Percentiles rank a stretch among this genome's conserved stretches.
Evolutionary conservation across 2,888 invertebrate genomes (phyloP).

Genomic region (Theretra japonica): DNA sequence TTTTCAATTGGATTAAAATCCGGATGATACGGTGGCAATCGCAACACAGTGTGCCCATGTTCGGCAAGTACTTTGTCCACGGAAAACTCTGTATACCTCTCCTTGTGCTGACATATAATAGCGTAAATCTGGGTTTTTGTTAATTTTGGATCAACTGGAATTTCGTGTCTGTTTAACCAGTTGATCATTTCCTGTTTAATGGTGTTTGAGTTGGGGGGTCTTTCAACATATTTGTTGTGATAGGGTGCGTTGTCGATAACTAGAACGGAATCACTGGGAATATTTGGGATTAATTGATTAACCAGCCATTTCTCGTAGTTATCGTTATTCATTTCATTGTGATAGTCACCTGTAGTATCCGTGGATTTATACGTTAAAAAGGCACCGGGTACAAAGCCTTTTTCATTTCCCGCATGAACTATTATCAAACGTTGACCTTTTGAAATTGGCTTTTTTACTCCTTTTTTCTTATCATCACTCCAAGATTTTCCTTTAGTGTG

Average conservation of each 20-base stretch:
- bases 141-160: constrained; percentile 32
- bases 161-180: constrained; percentile 24
- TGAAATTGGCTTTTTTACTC: too few species aligned
- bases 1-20: constrained; percentile 36
- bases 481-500: too few species aligned
- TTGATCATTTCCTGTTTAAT: constrained; percentile 31
- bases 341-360: too few species aligned
- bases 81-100: constrained; percentile 32
- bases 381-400: too few species aligned
- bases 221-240: constrained; percentile 33
- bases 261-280: constrained; percentile 35
- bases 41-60: constrained; percentile 34
- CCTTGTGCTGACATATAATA: constrained; percentile 32
- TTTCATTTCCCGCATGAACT: too few species aligned
- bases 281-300: constrained; percentile 44
- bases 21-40: constrained; percentile 27
- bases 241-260: constrained; percentile 38
- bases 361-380: too few species aligned
- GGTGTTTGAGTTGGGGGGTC: constrained; percentile 34
- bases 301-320: constrained; percentile 49
- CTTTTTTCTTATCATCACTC: too few species aligned
- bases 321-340: constrained; percentile 48
- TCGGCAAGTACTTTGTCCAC: constrained; percentile 33
- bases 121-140: constrained; percentile 33
- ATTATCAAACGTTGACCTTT: too few species aligned